Evolutionary conservation across 2,113 vertebrate species (phyloP).

Genomic region (Onychostruthus taczanowskii): DNA sequence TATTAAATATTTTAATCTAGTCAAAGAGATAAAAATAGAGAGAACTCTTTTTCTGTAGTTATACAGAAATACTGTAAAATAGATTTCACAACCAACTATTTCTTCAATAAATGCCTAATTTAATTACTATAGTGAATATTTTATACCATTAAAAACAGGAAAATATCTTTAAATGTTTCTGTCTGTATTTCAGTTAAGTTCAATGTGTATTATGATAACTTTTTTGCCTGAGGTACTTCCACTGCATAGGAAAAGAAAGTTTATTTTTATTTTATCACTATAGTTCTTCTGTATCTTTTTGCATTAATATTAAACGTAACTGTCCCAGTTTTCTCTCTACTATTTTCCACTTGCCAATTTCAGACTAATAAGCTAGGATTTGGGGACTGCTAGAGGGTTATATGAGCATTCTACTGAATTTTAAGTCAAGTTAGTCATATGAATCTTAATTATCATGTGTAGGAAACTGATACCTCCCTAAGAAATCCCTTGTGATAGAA

Average conservation of each 20-base stretch:
- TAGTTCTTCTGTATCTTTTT: constrained; percentile 33
- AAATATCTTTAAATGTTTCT: constrained; percentile 54
- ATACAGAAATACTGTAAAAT: not conserved
- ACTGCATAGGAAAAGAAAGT: constrained; percentile 56
- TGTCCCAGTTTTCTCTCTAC: constrained; percentile 40
- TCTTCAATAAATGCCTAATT: constrained; percentile 50
- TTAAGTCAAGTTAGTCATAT: constrained; percentile 44
- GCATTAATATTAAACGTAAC: constrained; percentile 54
- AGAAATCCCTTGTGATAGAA: constrained; percentile 4
- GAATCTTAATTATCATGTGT: constrained; percentile 51
- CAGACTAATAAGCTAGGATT: constrained; percentile 42
- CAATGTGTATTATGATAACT: constrained; percentile 46
- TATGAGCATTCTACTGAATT: constrained; percentile 47
- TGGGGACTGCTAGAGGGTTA: constrained; percentile 14
- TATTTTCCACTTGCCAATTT: constrained; percentile 39
- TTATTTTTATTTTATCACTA: constrained; percentile 54
- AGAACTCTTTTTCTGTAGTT: not conserved
- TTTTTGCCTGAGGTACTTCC: constrained; percentile 44
- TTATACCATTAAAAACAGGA: constrained; percentile 32
- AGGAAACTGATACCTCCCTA: constrained; percentile 2
- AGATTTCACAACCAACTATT: constrained; percentile 29
- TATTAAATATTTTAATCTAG: constrained; percentile 51
- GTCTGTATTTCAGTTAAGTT: constrained; percentile 50
- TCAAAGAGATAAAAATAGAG: constrained; percentile 2
- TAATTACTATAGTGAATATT: constrained; percentile 41